Evolutionary conservation across 2,888 invertebrate species (phyloP).

Genomic region (Colostygia pectinataria): DNA sequence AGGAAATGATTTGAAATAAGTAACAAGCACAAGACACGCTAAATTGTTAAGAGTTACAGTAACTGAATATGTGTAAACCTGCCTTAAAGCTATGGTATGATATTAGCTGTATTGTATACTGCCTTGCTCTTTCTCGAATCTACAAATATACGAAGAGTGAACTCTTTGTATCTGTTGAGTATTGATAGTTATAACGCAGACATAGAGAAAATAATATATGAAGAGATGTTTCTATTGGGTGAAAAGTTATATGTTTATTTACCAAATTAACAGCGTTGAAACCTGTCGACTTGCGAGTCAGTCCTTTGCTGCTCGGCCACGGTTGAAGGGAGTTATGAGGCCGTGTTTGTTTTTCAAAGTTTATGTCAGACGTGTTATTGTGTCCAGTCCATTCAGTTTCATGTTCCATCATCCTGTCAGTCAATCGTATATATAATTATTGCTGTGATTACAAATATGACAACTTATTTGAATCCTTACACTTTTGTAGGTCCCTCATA

Average conservation of each 20-base stretch:
- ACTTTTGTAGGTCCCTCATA: conserved; percentile 1
- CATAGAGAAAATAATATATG: conserved; percentile 76
- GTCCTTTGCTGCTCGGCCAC: conserved; percentile 13
- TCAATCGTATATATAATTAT: conserved; percentile 73
- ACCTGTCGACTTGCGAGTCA: conserved; percentile 51
- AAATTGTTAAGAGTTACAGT: no score
- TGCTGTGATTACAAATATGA: conserved; percentile 73
- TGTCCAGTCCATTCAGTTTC: conserved; percentile 69
- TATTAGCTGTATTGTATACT: neutral
- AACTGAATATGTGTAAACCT: no score
- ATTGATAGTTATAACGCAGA: conserved; percentile 15
- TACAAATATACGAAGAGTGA: neutral
- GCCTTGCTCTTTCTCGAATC: neutral
- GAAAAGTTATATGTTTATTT: conserved; percentile 76
- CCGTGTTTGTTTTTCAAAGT: conserved; percentile 69
- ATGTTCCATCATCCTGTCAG: conserved; percentile 65
- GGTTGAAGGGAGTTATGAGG: conserved; percentile 2
- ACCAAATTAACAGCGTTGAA: conserved; percentile 67
- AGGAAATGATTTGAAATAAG: no score
- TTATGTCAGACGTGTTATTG: conserved; percentile 70
- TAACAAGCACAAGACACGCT: no score
- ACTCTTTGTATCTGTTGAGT: conserved; percentile 32
- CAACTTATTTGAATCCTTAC: conserved; percentile 11
- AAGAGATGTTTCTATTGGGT: conserved; percentile 75
- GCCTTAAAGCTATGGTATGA: no score